A percentile compares a stretch with the other conserved stretches of the same genome.
Conservation (phyloP, 1,140 invertebrate species). For the Caenorhabditis remanei region DNA sequence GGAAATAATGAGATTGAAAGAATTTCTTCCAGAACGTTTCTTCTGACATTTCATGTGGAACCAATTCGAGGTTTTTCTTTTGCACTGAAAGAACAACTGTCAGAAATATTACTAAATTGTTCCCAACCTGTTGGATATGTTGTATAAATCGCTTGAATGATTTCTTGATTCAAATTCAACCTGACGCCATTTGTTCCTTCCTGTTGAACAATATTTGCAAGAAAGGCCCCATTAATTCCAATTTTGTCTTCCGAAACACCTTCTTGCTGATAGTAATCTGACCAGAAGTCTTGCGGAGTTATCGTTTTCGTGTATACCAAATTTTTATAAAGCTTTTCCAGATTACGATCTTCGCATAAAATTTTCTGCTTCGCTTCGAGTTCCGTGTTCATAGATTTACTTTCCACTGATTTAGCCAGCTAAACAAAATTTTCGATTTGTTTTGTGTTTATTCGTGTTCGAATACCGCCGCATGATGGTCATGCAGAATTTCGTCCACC, state of each 20-base stretch:
- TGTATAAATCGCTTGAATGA: slow-evolving; percentile 97
- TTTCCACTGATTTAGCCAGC: slow-evolving; percentile 80
- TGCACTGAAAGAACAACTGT: slow-evolving; percentile 82
- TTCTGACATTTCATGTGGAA: slow-evolving; percentile 94
- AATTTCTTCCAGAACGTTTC: slow-evolving; percentile 99
- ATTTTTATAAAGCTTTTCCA: slow-evolving; percentile 83
- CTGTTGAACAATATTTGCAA: slow-evolving; percentile 83
- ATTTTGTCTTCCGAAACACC: slow-evolving; percentile 85
- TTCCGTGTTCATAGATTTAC: slow-evolving; percentile 75
- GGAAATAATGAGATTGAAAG: slow-evolving; percentile 99
- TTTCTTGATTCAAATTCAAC: slow-evolving; percentile 95
- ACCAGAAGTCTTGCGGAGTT: slow-evolving; percentile 74
- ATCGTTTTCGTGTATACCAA: slow-evolving; percentile 75
- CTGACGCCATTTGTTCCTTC: slow-evolving; percentile 96
- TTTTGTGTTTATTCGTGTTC: too few relatives aligned
- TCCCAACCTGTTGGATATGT: slow-evolving; percentile 90
- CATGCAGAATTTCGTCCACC: too few relatives aligned
- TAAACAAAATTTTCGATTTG: slow-evolving; percentile 31
- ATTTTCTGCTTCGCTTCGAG: slow-evolving; percentile 86
- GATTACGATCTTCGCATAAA: slow-evolving; percentile 86
- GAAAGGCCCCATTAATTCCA: slow-evolving; percentile 89
- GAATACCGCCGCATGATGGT: too few relatives aligned
- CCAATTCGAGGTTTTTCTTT: slow-evolving; percentile 94
- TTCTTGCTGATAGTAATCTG: slow-evolving; percentile 63
- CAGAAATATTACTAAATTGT: neutral